Conservation (phyloP, 2,113 vertebrate species). For the Chrysochloris asiatica region DNA sequence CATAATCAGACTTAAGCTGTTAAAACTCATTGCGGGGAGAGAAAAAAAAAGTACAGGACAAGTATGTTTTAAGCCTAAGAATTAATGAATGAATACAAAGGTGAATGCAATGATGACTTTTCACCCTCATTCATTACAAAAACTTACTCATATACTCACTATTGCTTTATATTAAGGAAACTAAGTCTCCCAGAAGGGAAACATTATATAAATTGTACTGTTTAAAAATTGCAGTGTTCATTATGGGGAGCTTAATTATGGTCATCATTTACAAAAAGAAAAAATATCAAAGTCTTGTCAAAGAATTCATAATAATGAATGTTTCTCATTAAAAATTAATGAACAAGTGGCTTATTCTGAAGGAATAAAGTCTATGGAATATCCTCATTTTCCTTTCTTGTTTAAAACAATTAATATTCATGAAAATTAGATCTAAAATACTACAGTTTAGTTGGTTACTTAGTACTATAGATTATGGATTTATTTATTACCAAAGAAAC, state of each 20-base stretch:
- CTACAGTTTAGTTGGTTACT: constrained; percentile 71
- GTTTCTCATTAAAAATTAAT: constrained; percentile 83
- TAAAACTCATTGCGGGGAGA: constrained; percentile 6
- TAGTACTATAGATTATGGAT: constrained; percentile 49
- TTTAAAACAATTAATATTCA: constrained; percentile 81
- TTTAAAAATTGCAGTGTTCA: constrained; percentile 84
- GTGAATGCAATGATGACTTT: not conserved
- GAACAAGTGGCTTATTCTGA: constrained; percentile 72
- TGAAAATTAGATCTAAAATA: constrained; percentile 80
- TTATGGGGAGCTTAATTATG: constrained; percentile 85
- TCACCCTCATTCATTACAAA: constrained; percentile 40
- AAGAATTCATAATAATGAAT: constrained; percentile 84
- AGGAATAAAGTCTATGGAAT: constrained; percentile 66
- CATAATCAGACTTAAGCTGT: not conserved
- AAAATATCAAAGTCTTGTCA: constrained; percentile 80
- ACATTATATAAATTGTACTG: constrained; percentile 82
- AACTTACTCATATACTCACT: constrained; percentile 68
- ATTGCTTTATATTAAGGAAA: constrained; percentile 79
- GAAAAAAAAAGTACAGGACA: not conserved
- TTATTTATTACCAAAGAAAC: constrained; percentile 76
- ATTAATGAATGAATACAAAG: not conserved
- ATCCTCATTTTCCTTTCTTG: constrained; percentile 73
- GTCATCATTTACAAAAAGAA: constrained; percentile 82
- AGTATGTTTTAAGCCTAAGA: not conserved
- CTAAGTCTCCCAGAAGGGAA: constrained; percentile 76